Evolutionary conservation across 2,113 vertebrate genomes (phyloP), one percentile per base, ranked within the genome.

Genomic region (Dascyllus trimaculatus): DNA sequence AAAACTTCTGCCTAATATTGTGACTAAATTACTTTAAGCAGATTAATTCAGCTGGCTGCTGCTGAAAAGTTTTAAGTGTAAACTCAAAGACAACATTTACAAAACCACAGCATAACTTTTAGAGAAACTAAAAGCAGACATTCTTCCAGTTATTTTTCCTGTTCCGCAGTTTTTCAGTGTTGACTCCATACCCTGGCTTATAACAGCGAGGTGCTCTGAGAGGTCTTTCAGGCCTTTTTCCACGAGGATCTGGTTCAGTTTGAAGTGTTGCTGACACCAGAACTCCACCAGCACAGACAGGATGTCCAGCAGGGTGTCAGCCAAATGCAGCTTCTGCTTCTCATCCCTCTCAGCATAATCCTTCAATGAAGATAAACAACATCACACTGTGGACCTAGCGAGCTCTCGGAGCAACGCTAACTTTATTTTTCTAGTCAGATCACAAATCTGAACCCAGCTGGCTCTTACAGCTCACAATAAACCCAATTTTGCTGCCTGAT

Each of bases 241-340:
- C 82, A 97, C 92, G 45, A 95, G 67, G 22, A 88, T 94, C 92
- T 90, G 95, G 91, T 97, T 96, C 82, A 95, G 93, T 70, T 93
- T 94, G 29, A 96, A 93, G 85, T 97, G 92, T 79, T 96, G 93
- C 79, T 96, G 81, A 87, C 96, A 95, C 96, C 97, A 99, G 85
- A 95, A 98, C 78, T 98, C 97, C 86, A 98, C 94, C 78, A 95
- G 82, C 26, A 95, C 94, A 80, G 95, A 95, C 86, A 99, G 93
- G 85, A 97, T 93, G 76, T 94, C 94, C 92, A 94, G 94, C 84
- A 99, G 35, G 0, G 75, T 91, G 83, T 94, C 88, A n/a, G 95
- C 73, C 71, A 92, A 58, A 78, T 65, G 51, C 71, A 89, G 51
- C 35, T 25, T 75, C 73, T 87, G 81, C 52, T 72, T 78, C 53